phyloP scores from a whole-genome alignment of 2,888 invertebrate genomes.

The Latrodectus elegans region DNA sequence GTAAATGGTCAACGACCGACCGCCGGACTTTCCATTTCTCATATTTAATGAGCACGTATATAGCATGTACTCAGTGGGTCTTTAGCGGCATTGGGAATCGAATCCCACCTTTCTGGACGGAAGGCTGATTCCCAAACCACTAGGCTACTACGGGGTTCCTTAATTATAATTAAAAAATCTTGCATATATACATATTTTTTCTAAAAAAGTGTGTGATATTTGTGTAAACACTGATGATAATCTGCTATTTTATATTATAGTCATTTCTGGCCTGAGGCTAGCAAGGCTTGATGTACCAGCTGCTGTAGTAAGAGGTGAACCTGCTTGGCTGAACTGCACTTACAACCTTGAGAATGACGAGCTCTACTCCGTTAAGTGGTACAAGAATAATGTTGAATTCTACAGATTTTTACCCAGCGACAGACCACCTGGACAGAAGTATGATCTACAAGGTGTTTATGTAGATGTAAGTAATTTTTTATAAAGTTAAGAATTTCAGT shows the following conservation, averaged over 20 bases:
- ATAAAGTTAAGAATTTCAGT: too few relatives aligned
- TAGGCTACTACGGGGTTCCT: too few relatives aligned
- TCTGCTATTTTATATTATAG: constrained; percentile 19
- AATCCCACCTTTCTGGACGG: too few relatives aligned
- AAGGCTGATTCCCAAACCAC: too few relatives aligned
- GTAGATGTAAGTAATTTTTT: constrained; percentile 66
- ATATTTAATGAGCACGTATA: too few relatives aligned
- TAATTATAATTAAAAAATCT: too few relatives aligned
- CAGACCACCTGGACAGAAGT: constrained; percentile 67
- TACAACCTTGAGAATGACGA: constrained; percentile 71
- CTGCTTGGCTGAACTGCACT: constrained; percentile 70
- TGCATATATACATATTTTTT: background rate
- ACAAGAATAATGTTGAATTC: constrained; percentile 71
- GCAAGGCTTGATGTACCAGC: constrained; percentile 65
- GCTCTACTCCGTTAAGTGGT: constrained; percentile 73
- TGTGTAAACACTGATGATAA: background rate
- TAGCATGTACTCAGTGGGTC: too few relatives aligned
- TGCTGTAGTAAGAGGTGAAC: constrained; percentile 69
- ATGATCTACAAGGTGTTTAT: constrained; percentile 68
- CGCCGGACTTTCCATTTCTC: too few relatives aligned
- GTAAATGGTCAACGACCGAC: too few relatives aligned
- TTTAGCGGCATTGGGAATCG: too few relatives aligned
- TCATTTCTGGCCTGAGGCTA: constrained; percentile 40
- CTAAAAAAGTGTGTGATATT: background rate
- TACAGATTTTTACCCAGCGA: constrained; percentile 69